These are phyloP conservation scores for Ditylenchus weischeri DNA, from an alignment of 2,888 invertebrate genomes.

Conservation along the genomic window DNA sequence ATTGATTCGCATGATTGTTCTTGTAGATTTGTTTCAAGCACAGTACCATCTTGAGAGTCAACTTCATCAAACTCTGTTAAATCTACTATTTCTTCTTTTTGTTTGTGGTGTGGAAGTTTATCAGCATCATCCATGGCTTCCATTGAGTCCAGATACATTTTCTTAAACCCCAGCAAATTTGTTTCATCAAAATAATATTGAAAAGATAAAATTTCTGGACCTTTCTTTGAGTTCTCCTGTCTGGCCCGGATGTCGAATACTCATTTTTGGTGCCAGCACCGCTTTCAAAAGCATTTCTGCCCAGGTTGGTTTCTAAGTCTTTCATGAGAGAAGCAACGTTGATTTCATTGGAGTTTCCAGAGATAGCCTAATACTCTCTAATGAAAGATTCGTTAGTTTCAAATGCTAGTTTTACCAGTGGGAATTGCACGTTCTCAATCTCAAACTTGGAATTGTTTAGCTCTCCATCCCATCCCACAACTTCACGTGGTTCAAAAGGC, in stretches of 20 bases:
- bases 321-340: constrained; percentile 23
- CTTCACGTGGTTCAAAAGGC: constrained; percentile 10
- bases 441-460: constrained; percentile 9
- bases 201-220: background rate
- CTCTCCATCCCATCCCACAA: constrained; percentile 21
- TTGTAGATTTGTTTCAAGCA: background rate
- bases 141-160: constrained; percentile 22
- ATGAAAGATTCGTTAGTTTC: background rate
- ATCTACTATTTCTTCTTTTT: constrained; percentile 5
- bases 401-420: constrained; percentile 11
- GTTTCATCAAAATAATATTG: background rate
- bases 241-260: background rate
- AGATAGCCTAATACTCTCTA: constrained; percentile 18
- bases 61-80: constrained; percentile 11
- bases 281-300: background rate
- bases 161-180: too few species aligned
- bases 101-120: constrained; percentile 9
- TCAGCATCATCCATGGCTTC: constrained; percentile 34
- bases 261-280: background rate
- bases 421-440: constrained; percentile 16
- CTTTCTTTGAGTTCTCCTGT: background rate
- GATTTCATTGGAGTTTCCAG: constrained; percentile 21
- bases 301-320: constrained; percentile 24
- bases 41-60: background rate
- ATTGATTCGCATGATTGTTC: too few species aligned